These are phyloP conservation scores for Tetramorium alpestre DNA, from an alignment of 1,140 invertebrate species.

Conservation along the genomic window DNA sequence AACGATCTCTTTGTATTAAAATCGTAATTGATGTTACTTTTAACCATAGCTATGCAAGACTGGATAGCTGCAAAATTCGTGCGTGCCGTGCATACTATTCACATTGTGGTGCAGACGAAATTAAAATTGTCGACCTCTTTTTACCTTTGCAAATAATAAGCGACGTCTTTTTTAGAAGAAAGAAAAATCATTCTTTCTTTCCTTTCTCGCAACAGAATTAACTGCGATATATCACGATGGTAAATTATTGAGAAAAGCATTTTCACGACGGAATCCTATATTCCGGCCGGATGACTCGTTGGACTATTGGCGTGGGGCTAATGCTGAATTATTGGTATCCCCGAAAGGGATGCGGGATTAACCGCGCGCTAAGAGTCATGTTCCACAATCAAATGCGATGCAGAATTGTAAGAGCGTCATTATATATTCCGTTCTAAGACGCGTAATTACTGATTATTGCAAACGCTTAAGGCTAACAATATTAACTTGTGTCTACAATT, in stretches of 20 bases:
- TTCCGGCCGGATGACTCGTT: slow-evolving; percentile 17
- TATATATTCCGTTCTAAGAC: slow-evolving; percentile 16
- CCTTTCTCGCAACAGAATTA: neutral
- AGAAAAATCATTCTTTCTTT: neutral
- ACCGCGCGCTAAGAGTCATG: slow-evolving; percentile 48
- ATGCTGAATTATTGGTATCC: slow-evolving; percentile 65
- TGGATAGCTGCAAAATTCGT: neutral
- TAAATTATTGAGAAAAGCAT: slow-evolving; percentile 40
- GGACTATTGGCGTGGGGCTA: slow-evolving; percentile 21
- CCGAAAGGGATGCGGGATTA: slow-evolving; percentile 57
- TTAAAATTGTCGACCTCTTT: neutral
- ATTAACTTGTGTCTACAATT: neutral
- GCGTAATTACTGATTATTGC: slow-evolving; percentile 28
- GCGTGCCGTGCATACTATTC: neutral
- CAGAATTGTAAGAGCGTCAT: slow-evolving; percentile 32
- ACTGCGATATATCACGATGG: neutral
- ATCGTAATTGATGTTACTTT: slow-evolving; percentile 17
- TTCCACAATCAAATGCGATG: slow-evolving; percentile 55
- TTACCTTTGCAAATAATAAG: neutral
- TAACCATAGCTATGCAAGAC: neutral
- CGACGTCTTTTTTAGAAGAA: neutral
- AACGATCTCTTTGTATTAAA: neutral
- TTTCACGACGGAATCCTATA: slow-evolving; percentile 36
- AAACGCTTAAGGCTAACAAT: neutral
- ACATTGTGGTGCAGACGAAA: neutral